Evolutionary conservation across 2,888 invertebrate genomes (phyloP), one percentile per base, ranked within the genome.

Genomic region (Chalcis sispes): DNA sequence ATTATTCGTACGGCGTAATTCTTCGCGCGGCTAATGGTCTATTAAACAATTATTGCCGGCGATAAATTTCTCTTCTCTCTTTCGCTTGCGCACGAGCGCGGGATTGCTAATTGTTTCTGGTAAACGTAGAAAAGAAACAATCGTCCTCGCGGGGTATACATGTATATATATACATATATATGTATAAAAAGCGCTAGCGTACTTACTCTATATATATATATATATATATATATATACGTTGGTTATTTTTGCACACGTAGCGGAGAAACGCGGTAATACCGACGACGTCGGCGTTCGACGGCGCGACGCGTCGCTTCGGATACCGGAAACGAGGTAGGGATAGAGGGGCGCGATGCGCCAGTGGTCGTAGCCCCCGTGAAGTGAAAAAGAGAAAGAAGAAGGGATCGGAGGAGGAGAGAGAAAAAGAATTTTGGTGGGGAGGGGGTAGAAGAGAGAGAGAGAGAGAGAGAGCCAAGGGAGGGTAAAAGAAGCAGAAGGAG

Each of bases 11-110:
- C 71, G 66, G 62, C 61, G 75, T 66, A 76, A 75, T 78, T 72
- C 62, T 56, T 70, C 70, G 72, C 48, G 66, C 71, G 54, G 52
- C 65, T 78, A 75, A 78, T 78, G 72, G 78, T 72, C 78, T 72
- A 78, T 78, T 75, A 75, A 75, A 78, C 69, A 75, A 75, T 78
- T 78, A 78, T 78, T 75, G 72, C 75, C 52, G 74, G 62, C 71
- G 64, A 75, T 75, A 75, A 77, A 77, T 77, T 75, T 77, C 67
- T 50, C 58, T n/a, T n/a, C n/a, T n/a, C n/a, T n/a, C n/a, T n/a
- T n/a, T n/a, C n/a, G n/a, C n/a, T n/a, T n/a, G n/a, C n/a, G n/a
- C n/a, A n/a, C n/a, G n/a, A n/a, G n/a, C 56, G 18, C 61, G 46
- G 52, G 72, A n/a, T n/a, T n/a, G n/a, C 74, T 77, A 77, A 77